Conservation (phyloP, 2,113 vertebrate species). For the Gorsachius goisagi region DNA sequence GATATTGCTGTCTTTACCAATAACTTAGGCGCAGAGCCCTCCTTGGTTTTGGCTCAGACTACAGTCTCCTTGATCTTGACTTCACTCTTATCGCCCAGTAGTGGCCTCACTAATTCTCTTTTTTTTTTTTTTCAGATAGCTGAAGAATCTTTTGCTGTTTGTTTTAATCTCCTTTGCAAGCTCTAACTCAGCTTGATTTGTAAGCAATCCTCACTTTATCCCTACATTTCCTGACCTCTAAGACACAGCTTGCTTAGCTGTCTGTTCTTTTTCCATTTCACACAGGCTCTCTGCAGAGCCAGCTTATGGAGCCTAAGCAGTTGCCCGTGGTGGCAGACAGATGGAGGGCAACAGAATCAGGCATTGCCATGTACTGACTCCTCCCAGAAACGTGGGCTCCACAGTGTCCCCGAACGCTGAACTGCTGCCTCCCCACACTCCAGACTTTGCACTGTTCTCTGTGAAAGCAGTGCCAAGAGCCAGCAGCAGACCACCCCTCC, state of each 20-base stretch:
- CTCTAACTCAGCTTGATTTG: slow-evolving; percentile 6
- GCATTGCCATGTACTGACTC: not conserved
- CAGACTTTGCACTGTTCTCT: not conserved
- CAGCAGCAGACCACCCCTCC: not conserved
- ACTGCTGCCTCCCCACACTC: not conserved
- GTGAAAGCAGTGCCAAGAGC: not conserved
- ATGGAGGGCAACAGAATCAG: not conserved
- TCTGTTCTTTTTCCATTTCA: not conserved
- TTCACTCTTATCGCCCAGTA: not conserved
- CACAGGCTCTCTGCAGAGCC: not conserved
- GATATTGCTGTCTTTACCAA: not conserved
- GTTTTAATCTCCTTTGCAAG: slow-evolving; percentile 1
- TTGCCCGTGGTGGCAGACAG: not conserved
- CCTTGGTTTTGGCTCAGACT: not conserved
- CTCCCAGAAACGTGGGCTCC: not conserved
- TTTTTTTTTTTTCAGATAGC: not conserved
- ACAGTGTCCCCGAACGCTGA: not conserved
- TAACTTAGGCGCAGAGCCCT: not conserved
- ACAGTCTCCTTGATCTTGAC: not conserved
- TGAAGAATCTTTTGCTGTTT: not conserved
- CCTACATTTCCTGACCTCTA: not conserved
- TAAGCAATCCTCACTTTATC: slow-evolving; percentile 5
- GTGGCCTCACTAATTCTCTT: not conserved
- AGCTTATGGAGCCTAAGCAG: not conserved
- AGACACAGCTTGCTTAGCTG: not conserved